A percentile compares a stretch with the other conserved stretches of the same genome.
phyloP scores from a whole-genome alignment of 35 echinoderm and acorn worm genomes.

The Heliocidaris erythrogramma region DNA sequence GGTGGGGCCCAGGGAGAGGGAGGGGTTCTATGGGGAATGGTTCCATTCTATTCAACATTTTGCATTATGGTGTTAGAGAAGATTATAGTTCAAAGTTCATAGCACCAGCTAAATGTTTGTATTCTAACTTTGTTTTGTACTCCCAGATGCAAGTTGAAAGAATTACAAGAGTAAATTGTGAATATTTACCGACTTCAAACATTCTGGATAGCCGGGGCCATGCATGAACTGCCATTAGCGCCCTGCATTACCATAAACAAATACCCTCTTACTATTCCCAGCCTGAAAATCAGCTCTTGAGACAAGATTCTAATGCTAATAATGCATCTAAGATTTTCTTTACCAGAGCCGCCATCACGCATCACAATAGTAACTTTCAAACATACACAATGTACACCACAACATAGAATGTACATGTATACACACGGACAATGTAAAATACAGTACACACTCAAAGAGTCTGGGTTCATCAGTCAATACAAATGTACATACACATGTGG shows the following conservation, averaged over 20 bases:
- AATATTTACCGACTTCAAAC: background rate
- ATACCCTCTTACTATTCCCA: background rate
- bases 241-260: background rate
- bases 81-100: no score
- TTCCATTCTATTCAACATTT: background rate
- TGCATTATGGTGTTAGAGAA: background rate
- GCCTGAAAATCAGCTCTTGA: background rate
- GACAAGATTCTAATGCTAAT: background rate
- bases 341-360: background rate
- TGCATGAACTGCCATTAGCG: background rate
- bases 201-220: background rate
- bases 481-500: no score
- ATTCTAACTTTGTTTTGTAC: background rate
- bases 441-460: no score
- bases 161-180: background rate
- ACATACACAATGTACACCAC: background rate
- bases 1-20: no score
- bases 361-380: background rate
- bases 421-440: no score
- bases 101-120: background rate
- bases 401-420: background rate
- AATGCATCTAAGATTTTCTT: background rate
- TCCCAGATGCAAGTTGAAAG: background rate
- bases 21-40: background rate
- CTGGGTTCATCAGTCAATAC: no score